Conservation (phyloP, 2,797 vertebrate species). For the Oryzias sinensis region DNA sequence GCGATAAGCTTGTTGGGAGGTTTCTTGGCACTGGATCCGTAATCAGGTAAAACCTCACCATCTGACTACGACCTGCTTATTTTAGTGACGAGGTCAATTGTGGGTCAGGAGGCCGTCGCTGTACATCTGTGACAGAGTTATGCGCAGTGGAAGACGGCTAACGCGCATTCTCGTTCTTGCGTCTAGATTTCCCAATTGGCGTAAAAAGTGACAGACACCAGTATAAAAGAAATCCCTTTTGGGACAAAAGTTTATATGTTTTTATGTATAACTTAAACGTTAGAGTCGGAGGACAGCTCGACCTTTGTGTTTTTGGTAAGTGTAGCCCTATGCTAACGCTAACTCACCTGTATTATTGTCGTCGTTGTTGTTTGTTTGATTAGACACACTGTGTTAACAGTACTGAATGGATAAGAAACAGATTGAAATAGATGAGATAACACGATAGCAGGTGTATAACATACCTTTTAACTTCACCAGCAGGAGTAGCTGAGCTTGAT, state of each 20-base stretch:
- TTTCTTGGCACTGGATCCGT: slow-evolving; percentile 77
- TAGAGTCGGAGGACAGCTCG: slow-evolving; percentile 10
- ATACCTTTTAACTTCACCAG: too few species aligned
- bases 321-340: slow-evolving; percentile 40
- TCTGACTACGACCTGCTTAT: slow-evolving; percentile 20
- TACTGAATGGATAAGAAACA: too few species aligned
- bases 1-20: slow-evolving; percentile 80
- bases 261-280: slow-evolving; percentile 6
- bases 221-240: rapidly evolving
- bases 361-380: neutral
- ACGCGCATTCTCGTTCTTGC: slow-evolving; percentile 8
- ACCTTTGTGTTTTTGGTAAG: slow-evolving; percentile 45
- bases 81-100: slow-evolving; percentile 9
- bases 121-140: slow-evolving; percentile 6
- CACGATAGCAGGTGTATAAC: too few species aligned
- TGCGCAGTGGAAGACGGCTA: slow-evolving; percentile 24
- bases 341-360: neutral
- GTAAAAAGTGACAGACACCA: neutral
- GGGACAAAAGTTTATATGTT: neutral
- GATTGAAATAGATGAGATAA: neutral
- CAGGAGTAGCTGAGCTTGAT: too few species aligned
- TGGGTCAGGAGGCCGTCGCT: slow-evolving; percentile 33
- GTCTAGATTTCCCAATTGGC: neutral
- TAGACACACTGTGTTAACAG: neutral
- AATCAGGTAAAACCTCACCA: slow-evolving; percentile 73